phyloP scores from a whole-genome alignment of 2,113 vertebrate species.

The Cynocephalus volans region DNA sequence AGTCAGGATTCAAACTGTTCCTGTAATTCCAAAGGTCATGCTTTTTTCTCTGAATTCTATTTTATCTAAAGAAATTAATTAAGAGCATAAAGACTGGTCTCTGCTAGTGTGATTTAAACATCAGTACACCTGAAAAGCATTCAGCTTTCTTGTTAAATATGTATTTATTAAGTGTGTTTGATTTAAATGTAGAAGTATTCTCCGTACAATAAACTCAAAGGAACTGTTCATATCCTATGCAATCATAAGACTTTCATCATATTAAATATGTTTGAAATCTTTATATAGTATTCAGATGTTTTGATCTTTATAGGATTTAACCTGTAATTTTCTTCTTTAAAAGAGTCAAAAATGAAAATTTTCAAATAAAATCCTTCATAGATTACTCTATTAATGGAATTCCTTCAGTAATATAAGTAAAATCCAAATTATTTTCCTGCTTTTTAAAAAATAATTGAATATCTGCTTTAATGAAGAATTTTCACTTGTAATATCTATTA shows the following conservation, averaged over 20 bases:
- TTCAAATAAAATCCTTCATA: constrained; percentile 21
- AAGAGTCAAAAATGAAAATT: background rate
- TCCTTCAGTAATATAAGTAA: background rate
- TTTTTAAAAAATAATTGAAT: background rate
- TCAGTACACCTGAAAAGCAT: background rate
- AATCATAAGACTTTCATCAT: background rate
- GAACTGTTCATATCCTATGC: background rate
- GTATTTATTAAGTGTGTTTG: background rate
- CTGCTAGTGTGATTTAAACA: background rate
- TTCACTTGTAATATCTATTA: background rate
- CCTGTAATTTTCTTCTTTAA: background rate
- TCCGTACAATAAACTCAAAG: background rate
- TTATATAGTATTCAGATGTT: background rate
- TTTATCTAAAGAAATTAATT: background rate
- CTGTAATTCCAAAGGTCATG: background rate
- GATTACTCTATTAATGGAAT: background rate
- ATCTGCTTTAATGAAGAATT: background rate
- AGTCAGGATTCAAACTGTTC: background rate
- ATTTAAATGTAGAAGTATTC: background rate
- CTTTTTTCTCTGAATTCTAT: constrained; percentile 24
- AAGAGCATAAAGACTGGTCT: background rate
- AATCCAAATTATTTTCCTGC: background rate
- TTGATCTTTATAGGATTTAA: background rate
- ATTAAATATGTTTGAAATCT: background rate
- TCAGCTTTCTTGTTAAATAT: background rate